Conservation (phyloP, 2,888 invertebrate genomes). For the Troilus luridus region DNA sequence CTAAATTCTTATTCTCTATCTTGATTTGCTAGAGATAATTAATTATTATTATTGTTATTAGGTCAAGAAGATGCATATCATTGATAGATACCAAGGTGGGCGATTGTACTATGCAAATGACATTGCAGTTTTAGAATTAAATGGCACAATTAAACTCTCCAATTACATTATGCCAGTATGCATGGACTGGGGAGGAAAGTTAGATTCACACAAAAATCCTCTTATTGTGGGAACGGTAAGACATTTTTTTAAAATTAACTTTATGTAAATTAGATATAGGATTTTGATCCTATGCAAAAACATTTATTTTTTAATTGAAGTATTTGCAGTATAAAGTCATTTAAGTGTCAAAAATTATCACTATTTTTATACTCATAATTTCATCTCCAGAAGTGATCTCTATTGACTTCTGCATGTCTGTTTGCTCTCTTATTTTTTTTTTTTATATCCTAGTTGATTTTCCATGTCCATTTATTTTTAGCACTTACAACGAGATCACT, state of each 20-base stretch:
- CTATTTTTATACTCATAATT: too few species aligned
- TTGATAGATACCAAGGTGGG: not conserved
- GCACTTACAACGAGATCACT: too few species aligned
- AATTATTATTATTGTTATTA: not conserved
- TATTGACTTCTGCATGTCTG: too few species aligned
- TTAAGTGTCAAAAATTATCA: too few species aligned
- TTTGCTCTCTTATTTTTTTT: too few species aligned
- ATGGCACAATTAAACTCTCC: not conserved
- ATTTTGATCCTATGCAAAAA: not conserved
- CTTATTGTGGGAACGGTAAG: not conserved
- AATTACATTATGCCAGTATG: slow-evolving; percentile 30
- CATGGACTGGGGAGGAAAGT: slow-evolving; percentile 3
- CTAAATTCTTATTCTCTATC: not conserved
- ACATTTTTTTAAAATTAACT: not conserved
- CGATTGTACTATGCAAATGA: not conserved
- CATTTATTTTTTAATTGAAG: too few species aligned
- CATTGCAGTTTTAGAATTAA: slow-evolving; percentile 11
- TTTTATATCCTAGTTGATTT: too few species aligned
- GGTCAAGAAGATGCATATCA: not conserved
- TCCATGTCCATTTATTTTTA: too few species aligned
- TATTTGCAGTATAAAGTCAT: too few species aligned
- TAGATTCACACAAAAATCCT: slow-evolving; percentile 5
- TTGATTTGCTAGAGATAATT: not conserved
- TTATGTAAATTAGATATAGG: not conserved
- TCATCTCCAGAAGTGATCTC: too few species aligned